Evolutionary conservation across 2,113 vertebrate species (phyloP).

Genomic region (Melanerpes formicivorus): DNA sequence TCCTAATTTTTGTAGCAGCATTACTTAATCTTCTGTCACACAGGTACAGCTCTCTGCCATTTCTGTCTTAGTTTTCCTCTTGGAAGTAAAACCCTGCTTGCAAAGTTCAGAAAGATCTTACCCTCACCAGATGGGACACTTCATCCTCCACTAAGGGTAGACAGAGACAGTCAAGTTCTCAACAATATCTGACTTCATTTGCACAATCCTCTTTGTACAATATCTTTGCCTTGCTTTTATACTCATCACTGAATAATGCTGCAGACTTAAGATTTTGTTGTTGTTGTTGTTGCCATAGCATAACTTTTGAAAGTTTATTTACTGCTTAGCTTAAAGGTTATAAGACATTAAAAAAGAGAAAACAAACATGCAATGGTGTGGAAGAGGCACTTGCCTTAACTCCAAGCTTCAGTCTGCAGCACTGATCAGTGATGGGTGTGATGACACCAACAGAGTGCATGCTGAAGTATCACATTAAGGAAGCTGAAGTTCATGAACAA

Average conservation of each 20-base stretch:
- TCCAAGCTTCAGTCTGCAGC: conserved; percentile 70
- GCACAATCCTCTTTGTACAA: background rate
- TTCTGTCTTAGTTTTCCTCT: background rate
- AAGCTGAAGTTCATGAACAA: conserved; percentile 61
- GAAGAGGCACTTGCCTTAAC: conserved; percentile 71
- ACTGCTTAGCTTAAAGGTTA: conserved; percentile 18
- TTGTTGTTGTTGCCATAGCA: background rate
- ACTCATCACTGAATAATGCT: conserved; percentile 65
- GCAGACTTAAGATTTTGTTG: background rate
- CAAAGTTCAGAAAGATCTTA: background rate
- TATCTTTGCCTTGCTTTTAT: background rate
- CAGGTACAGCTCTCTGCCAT: background rate
- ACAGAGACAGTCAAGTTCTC: background rate
- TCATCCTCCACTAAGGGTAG: background rate
- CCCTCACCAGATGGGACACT: background rate
- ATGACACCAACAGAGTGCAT: conserved; percentile 66
- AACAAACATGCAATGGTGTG: conserved; percentile 55
- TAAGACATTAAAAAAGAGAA: conserved; percentile 4
- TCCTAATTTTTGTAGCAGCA: background rate
- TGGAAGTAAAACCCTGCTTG: background rate
- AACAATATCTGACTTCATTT: background rate
- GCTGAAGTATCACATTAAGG: conserved; percentile 70
- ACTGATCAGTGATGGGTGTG: conserved; percentile 67
- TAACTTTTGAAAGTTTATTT: background rate
- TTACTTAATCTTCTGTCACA: background rate